Evolutionary conservation across 1,140 invertebrate species (phyloP), one percentile per base, ranked within the genome.

Genomic region (Trichogramma pretiosum): DNA sequence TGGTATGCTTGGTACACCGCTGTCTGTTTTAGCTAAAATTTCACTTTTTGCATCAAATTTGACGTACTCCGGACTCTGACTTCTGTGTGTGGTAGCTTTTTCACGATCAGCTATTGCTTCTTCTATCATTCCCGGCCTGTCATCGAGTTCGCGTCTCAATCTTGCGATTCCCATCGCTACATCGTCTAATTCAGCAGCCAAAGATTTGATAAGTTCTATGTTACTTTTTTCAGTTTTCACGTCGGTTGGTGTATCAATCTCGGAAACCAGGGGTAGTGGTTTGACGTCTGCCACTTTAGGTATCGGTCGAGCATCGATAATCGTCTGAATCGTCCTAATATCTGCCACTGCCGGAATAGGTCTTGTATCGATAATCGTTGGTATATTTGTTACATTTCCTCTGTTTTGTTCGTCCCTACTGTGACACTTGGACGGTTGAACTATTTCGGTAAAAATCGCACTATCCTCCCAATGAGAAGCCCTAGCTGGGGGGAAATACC

Each of bases 401-500:
- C 13, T 28, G 5, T 5, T 5, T 5, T 10, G 10, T 5, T 9
- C 9, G 5, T 7, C 14, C 5, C 10, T 5, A 5, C 10, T n/a
- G 9, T 14, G 37, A 9, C 23, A 8, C 35, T 9, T 23, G 3
- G 16, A 14, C 4, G 41, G 14, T 1, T 37, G 9, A 5, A 43
- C 37, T 3, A 21, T 5, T n/a, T 50, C 41, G 3, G 41, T 21
- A 19, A 50, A 50, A 11, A 44, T 33, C n/a, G 48, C 13, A 3
- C 35, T 14, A 3, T 40, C 48, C 21, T 53, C 37, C 11, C 10
- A 45, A 3, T 32, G 45, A 9, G 55, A 11, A 13, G 14, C 45
- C 30, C 54, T 48, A 11, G 51, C 50, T 5, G 51, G 48, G 2
- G 61, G 34, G 22, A 70, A 68, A 22, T 67, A 68, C n/a, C 49